Percentiles rank a stretch among this genome's conserved stretches.
These are phyloP conservation scores for Charaxes varanes DNA, from an alignment of 1,140 invertebrate genomes.

Conservation along the genomic window DNA sequence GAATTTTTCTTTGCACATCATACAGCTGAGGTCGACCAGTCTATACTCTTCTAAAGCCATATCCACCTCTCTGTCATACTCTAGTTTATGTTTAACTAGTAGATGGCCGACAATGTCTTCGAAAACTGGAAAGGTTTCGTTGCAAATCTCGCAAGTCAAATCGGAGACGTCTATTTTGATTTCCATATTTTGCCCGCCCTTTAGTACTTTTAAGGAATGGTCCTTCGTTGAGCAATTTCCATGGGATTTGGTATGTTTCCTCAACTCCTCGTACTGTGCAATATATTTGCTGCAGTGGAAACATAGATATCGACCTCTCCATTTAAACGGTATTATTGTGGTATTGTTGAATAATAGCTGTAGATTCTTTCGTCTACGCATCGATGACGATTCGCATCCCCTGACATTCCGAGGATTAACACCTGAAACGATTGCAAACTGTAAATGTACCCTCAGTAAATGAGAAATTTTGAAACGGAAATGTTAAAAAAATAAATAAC, in stretches of 20 bases:
- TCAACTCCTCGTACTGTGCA: constrained; percentile 39
- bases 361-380: constrained; percentile 53
- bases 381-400: constrained; percentile 48
- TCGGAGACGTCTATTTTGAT: constrained; percentile 60
- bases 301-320: constrained; percentile 60
- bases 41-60: constrained; percentile 59
- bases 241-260: constrained; percentile 52
- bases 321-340: constrained; percentile 61
- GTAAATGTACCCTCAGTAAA: constrained; percentile 57
- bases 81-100: constrained; percentile 40
- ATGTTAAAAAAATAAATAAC: constrained; percentile 6
- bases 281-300: constrained; percentile 62
- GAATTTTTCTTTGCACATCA: constrained; percentile 47
- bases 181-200: constrained; percentile 60
- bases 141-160: constrained; percentile 47
- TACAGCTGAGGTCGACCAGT: constrained; percentile 43
- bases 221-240: constrained; percentile 48
- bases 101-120: constrained; percentile 49
- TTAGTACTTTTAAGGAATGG: constrained; percentile 52
- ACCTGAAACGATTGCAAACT: constrained; percentile 58
- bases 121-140: constrained; percentile 31
- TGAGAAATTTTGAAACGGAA: constrained; percentile 16
- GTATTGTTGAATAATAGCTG: constrained; percentile 61
- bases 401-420: constrained; percentile 46
- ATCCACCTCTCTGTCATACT: constrained; percentile 48